These are phyloP conservation scores for Cataglyphis hispanica DNA, from an alignment of 1,140 invertebrate genomes.

Conservation along the genomic window DNA sequence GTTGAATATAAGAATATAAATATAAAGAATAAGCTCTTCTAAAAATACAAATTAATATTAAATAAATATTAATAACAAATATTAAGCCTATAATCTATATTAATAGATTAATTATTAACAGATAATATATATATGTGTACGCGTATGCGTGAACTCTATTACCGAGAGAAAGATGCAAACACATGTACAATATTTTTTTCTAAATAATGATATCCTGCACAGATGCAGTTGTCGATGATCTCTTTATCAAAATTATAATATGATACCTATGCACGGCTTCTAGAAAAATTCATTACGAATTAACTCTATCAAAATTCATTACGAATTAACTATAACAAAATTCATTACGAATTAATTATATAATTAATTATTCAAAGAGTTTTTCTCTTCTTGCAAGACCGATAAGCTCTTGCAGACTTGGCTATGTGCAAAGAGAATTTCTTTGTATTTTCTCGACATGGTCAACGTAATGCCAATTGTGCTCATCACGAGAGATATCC, in stretches of 20 bases:
- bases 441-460: not conserved
- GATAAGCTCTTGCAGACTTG: not conserved
- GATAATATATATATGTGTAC: not conserved
- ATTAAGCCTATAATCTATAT: too few relatives aligned
- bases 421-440: constrained; percentile 2
- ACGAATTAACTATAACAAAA: too few relatives aligned
- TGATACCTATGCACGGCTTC: not conserved
- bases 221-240: not conserved
- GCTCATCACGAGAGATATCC: not conserved
- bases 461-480: constrained; percentile 28
- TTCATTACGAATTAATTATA: not conserved
- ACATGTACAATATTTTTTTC: not conserved
- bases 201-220: not conserved
- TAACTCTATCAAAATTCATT: not conserved
- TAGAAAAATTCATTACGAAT: not conserved
- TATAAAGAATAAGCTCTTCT: constrained; percentile 81
- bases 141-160: not conserved
- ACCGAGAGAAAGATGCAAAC: not conserved
- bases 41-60: constrained; percentile 88
- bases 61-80: too few relatives aligned
- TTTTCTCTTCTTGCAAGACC: not conserved
- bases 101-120: not conserved
- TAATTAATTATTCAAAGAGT: not conserved
- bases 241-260: not conserved
- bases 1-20: constrained; percentile 83